Percentiles rank a stretch among this genome's conserved stretches.
Evolutionary conservation across 2,113 vertebrate genomes (phyloP).

Genomic region (Odocoileus hemionus): DNA sequence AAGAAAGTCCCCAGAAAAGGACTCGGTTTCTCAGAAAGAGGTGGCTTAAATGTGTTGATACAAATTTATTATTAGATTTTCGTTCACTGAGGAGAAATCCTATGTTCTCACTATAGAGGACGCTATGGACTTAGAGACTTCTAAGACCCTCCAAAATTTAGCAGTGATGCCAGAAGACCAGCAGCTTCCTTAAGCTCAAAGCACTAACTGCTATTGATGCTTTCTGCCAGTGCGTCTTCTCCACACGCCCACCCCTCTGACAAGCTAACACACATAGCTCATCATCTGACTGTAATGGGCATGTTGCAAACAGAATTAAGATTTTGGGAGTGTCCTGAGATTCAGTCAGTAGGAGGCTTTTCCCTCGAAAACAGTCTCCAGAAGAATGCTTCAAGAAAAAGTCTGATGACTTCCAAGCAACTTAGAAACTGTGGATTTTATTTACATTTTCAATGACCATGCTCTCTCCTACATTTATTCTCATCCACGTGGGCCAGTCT

Average conservation of each 20-base stretch:
- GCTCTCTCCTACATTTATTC: background rate
- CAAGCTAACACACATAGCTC: background rate
- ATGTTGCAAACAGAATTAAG: background rate
- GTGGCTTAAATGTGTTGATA: background rate
- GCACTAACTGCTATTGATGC: background rate
- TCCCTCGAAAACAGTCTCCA: background rate
- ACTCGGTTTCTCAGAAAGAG: background rate
- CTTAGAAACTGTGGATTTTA: background rate
- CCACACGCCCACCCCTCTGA: fast-evolving
- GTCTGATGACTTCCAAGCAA: background rate
- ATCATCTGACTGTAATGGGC: background rate
- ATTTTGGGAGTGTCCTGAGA: background rate
- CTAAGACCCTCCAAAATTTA: background rate
- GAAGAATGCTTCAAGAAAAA: background rate
- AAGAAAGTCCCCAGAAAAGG: background rate
- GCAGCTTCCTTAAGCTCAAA: background rate
- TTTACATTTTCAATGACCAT: background rate
- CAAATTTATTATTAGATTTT: background rate
- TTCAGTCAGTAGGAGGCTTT: background rate
- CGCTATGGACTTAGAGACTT: background rate
- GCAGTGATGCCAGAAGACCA: background rate
- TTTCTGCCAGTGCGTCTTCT: background rate
- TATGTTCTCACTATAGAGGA: background rate
- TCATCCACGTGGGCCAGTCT: background rate
- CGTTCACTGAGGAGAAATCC: background rate